Percentiles rank a stretch among this genome's conserved stretches.
Conservation (phyloP, 2,888 invertebrate genomes). For the Drosophila monieri region DNA sequence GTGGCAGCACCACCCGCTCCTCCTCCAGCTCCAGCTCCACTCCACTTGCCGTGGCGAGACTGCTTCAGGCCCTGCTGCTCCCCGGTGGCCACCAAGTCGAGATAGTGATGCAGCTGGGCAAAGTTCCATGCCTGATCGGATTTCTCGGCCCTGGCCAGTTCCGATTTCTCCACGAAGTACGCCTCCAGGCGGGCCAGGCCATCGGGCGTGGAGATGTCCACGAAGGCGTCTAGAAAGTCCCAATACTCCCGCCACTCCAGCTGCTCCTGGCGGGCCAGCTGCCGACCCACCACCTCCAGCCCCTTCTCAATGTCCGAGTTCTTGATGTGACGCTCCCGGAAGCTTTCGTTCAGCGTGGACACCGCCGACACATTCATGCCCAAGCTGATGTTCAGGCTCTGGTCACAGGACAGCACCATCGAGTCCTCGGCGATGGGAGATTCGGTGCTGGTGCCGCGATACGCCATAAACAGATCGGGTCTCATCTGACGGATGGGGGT, state of each 20-base stretch:
- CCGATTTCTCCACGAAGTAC: slow-evolving; percentile 85
- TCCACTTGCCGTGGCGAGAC: not conserved
- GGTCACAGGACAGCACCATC: slow-evolving; percentile 7
- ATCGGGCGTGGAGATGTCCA: slow-evolving; percentile 89
- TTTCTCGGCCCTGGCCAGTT: slow-evolving; percentile 38
- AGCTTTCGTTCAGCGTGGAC: slow-evolving; percentile 63
- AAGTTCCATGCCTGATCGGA: slow-evolving; percentile 35
- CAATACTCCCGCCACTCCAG: slow-evolving; percentile 96
- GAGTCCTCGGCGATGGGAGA: slow-evolving; percentile 58
- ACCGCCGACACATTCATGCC: slow-evolving; percentile 14
- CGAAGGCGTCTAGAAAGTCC: slow-evolving; percentile 93
- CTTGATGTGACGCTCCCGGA: slow-evolving; percentile 84
- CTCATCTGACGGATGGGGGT: slow-evolving; percentile 61
- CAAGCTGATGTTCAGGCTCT: slow-evolving; percentile 10
- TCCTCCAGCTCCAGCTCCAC: not conserved
- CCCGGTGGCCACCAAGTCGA: slow-evolving; percentile 46
- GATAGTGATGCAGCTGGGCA: slow-evolving; percentile 51
- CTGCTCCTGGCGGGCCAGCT: slow-evolving; percentile 88
- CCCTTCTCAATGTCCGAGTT: slow-evolving; percentile 93
- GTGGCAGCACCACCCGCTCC: slow-evolving; percentile 24
- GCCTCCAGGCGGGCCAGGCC: slow-evolving; percentile 91
- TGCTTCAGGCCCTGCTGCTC: slow-evolving; percentile 6
- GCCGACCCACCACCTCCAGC: slow-evolving; percentile 93
- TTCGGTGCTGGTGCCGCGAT: slow-evolving; percentile 58
- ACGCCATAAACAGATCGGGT: slow-evolving; percentile 71